phyloP scores from a whole-genome alignment of 2,113 vertebrate genomes.

The Murina feae region DNA sequence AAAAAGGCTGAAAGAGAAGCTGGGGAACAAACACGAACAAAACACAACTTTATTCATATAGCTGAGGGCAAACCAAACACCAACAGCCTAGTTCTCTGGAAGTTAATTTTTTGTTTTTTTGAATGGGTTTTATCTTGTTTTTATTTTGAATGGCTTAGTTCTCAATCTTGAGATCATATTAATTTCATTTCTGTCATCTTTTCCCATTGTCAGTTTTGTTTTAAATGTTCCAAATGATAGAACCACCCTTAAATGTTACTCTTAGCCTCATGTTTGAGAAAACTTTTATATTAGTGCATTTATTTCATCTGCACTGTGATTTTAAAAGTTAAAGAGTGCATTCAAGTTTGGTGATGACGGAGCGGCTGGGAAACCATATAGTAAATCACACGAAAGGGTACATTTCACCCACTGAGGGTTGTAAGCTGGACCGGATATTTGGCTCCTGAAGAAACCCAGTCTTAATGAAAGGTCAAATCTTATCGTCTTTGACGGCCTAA shows the following conservation, averaged over 20 bases:
- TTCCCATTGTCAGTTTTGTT: background rate
- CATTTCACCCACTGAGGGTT: fast-evolving
- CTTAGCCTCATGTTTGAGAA: background rate
- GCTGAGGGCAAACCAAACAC: fast-evolving
- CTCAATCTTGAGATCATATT: background rate
- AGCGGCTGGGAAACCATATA: fast-evolving
- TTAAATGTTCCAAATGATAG: background rate
- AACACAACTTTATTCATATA: background rate
- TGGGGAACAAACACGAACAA: background rate
- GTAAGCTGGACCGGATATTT: background rate
- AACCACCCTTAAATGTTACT: fast-evolving
- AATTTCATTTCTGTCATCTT: background rate
- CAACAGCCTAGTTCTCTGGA: fast-evolving
- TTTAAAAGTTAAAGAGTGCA: background rate
- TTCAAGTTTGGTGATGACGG: background rate
- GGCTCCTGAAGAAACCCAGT: background rate
- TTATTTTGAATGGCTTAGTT: background rate
- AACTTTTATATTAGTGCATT: background rate
- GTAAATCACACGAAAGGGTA: background rate
- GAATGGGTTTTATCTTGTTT: background rate
- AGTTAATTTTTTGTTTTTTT: background rate
- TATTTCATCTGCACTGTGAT: background rate
- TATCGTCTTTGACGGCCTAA: fast-evolving
- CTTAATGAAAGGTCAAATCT: background rate
- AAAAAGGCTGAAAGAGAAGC: background rate